These are phyloP conservation scores for Drosophila fuyamai DNA, from an alignment of 1,140 invertebrate genomes.

Conservation along the genomic window DNA sequence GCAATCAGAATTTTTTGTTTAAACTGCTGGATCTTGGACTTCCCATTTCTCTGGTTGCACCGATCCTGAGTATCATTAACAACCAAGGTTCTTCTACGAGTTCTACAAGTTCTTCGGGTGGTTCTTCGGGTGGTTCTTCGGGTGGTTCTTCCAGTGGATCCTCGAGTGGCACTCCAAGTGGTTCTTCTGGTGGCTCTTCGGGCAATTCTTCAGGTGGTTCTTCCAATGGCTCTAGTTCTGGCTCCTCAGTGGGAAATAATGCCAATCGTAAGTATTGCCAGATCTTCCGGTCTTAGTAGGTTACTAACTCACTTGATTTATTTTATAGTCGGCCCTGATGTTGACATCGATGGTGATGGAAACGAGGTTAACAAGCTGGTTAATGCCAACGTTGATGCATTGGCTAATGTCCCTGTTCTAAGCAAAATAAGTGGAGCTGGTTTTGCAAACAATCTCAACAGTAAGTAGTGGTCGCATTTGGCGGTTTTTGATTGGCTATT, in stretches of 20 bases:
- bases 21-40: background rate
- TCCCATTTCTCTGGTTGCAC: background rate
- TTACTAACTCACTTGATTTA: background rate
- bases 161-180: background rate
- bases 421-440: background rate
- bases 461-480: background rate
- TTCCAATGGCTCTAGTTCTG: background rate
- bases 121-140: background rate
- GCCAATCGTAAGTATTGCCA: conserved; percentile 8
- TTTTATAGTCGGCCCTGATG: conserved; percentile 4
- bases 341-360: conserved; percentile 1
- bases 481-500: background rate
- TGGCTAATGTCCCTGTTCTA: background rate
- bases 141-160: background rate
- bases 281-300: too few relatives aligned
- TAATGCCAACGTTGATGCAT: background rate
- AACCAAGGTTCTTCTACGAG: background rate
- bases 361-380: background rate
- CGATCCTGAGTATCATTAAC: background rate
- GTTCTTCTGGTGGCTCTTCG: background rate
- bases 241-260: conserved; percentile 1
- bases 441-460: background rate
- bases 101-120: background rate
- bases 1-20: conserved; percentile 2
- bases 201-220: background rate